A percentile compares a stretch with the other conserved stretches of the same genome.
phyloP scores from a whole-genome alignment of 2,113 vertebrate genomes.

The Tinamus guttatus region DNA sequence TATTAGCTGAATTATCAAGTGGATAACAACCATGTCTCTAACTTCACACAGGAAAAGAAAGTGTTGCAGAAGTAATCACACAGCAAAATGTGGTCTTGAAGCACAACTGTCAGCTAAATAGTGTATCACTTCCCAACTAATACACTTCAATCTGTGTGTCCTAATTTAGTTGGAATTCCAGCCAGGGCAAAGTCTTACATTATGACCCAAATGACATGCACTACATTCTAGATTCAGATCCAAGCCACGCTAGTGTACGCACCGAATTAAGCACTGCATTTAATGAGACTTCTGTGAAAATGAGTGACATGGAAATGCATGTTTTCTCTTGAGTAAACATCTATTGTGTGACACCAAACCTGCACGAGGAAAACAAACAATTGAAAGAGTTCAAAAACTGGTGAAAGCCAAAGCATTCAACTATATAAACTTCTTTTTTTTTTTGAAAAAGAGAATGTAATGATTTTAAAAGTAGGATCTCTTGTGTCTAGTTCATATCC shows the following conservation, averaged over 20 bases:
- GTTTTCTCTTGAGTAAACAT: neutral
- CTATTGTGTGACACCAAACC: neutral
- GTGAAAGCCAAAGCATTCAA: neutral
- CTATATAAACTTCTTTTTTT: neutral
- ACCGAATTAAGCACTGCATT: neutral
- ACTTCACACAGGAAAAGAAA: neutral
- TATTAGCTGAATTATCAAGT: neutral
- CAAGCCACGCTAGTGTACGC: neutral
- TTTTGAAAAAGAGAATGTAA: neutral
- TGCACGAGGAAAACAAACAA: neutral
- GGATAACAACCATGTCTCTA: neutral
- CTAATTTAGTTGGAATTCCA: neutral
- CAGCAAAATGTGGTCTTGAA: neutral
- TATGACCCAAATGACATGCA: neutral
- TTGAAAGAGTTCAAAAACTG: neutral
- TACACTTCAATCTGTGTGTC: neutral
- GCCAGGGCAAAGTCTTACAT: neutral
- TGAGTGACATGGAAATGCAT: neutral
- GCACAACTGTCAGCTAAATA: neutral
- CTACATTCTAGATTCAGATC: neutral
- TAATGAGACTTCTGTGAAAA: neutral
- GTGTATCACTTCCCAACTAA: neutral
- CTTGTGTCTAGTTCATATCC: neutral
- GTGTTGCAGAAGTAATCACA: fast-evolving
- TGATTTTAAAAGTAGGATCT: neutral